Percentiles rank a stretch among this genome's conserved stretches.
phyloP scores from a whole-genome alignment of 2,113 vertebrate genomes.

The zebrafish (Danio rerio) region GRCz12tu NC_133198.1:31973501-31974000 shows the following conservation, averaged over 20 bases:
- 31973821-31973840: conserved; percentile 76
- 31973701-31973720: conserved; percentile 62
- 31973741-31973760: conserved; percentile 80
- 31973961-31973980: conserved; percentile 58
- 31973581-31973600: conserved; percentile 23
- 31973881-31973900: conserved; percentile 49
- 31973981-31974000: conserved; percentile 36
- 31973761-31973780: conserved; percentile 86
- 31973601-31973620: conserved; percentile 44
- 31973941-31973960: conserved; percentile 64
- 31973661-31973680: conserved; percentile 23
- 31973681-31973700: conserved; percentile 31
- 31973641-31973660: conserved; percentile 28
- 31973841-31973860: conserved; percentile 78
- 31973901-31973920: conserved; percentile 72
- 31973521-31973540: conserved; percentile 81
- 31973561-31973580: conserved; percentile 56
- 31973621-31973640: conserved; percentile 39
- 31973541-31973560: conserved; percentile 71
- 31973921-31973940: conserved; percentile 76
- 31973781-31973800: conserved; percentile 87
- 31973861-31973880: conserved; percentile 71
- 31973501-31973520: conserved; percentile 67
- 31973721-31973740: conserved; percentile 77
- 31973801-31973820: conserved; percentile 84